phyloP scores from a whole-genome alignment of 2,888 invertebrate species.

The Lordiphosa andalusiaca region DNA sequence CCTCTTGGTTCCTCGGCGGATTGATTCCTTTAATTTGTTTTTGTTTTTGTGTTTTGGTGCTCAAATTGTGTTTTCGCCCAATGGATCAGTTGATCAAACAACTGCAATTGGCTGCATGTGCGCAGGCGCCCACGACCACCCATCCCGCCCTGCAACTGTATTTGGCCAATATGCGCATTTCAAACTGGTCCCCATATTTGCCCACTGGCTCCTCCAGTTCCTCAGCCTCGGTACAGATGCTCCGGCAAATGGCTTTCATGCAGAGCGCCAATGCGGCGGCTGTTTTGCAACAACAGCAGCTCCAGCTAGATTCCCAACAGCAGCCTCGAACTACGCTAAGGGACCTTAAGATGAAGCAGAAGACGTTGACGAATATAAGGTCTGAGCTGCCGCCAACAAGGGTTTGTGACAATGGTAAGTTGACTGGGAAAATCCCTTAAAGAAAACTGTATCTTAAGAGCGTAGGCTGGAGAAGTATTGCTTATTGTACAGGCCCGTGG shows the following conservation, averaged over 20 bases:
- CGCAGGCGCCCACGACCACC: slow-evolving; percentile 53
- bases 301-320: slow-evolving; percentile 2
- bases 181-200: slow-evolving; percentile 84
- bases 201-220: slow-evolving; percentile 40
- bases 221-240: slow-evolving; percentile 43
- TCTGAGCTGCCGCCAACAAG: too few relatives aligned
- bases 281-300: slow-evolving; percentile 18
- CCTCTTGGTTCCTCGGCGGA: neutral
- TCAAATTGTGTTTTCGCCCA: neutral
- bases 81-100: slow-evolving; percentile 81
- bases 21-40: neutral
- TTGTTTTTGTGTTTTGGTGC: slow-evolving; percentile 1
- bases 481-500: too few relatives aligned
- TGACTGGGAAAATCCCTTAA: neutral
- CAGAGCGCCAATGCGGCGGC: slow-evolving; percentile 48
- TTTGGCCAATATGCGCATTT: slow-evolving; percentile 81
- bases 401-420: neutral
- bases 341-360: neutral
- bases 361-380: neutral
- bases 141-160: slow-evolving; percentile 85
- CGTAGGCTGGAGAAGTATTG: too few relatives aligned
- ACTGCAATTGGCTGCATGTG: slow-evolving; percentile 83
- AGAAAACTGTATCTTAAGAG: too few relatives aligned
- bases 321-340: neutral
- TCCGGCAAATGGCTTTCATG: slow-evolving; percentile 60